Evolutionary conservation across 2,888 invertebrate genomes (phyloP), one percentile per base, ranked within the genome.

Genomic region (Lithodes maja): DNA sequence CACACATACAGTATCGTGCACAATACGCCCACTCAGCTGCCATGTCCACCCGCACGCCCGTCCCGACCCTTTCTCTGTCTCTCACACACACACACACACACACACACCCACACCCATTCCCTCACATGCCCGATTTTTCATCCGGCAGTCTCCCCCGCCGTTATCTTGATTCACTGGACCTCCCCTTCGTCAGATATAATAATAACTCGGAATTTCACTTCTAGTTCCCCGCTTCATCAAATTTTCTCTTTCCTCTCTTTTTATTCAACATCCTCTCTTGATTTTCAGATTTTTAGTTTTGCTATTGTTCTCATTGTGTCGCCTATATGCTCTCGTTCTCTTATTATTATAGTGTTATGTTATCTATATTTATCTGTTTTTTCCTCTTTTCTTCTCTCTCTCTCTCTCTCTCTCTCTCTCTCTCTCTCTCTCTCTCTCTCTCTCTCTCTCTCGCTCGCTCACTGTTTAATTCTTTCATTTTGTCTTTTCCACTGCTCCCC

Each of bases 401-500:
- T 77, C 77, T 77, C 77, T 77, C 77, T 77, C 50, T 77, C 50
- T 77, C 77, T 77, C 77, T 77, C 77, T 77, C 71, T 71, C 71
- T n/a, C 71, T n/a, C 71, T 0, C 71, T 71, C 15, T 71, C 71
- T 71, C 71, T 71, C 15, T 71, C 71, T 81, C 81, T 68, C 71
- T 83, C 71, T 53, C 83, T 52, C 55, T 83, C 71, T 83, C 83
- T 69, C 50, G 74, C 61, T 69, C 17, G 9, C 71, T 83, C 71
- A 71, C 71, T 83, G n/a, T 69, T 12, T 53, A 69, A 71, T 71
- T 83, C 69, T 83, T 71, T 71, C 52, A 71, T 50, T 83, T 81
- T 81, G 68, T 81, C 81, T 68, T 81, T 81, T 68, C 61, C 81
- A 81, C 33, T 68, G 71, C 71, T 1, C 71, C 71, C 71, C 71